Percentiles rank a stretch among this genome's conserved stretches.
phyloP scores from a whole-genome alignment of 2,888 invertebrate genomes.

The Pinctada fucata region DNA sequence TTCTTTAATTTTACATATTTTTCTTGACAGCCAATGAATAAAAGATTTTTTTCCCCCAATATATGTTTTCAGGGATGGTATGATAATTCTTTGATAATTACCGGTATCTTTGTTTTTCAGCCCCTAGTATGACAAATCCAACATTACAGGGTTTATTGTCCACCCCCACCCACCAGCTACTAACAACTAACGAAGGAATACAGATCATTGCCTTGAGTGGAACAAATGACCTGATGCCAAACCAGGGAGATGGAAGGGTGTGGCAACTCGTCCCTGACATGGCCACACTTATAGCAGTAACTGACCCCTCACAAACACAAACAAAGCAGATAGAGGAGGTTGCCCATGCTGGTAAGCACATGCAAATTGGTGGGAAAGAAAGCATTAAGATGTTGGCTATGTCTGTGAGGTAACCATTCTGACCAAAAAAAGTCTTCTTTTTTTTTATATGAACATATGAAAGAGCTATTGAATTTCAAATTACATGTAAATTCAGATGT shows the following conservation, averaged over 20 bases:
- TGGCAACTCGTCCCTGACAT: slow-evolving; percentile 69
- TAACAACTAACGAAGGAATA: slow-evolving; percentile 59
- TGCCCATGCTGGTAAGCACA: background rate
- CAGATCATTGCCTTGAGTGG: slow-evolving; percentile 68
- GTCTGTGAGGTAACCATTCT: background rate
- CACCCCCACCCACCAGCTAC: slow-evolving; percentile 51
- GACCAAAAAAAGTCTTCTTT: too few species aligned
- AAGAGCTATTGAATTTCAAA: too few species aligned
- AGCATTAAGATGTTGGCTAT: background rate
- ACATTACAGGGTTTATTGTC: slow-evolving; percentile 69
- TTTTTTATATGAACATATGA: too few species aligned
- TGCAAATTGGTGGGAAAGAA: background rate
- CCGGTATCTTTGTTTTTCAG: slow-evolving; percentile 35
- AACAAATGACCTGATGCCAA: slow-evolving; percentile 57
- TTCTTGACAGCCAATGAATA: too few species aligned
- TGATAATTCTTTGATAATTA: too few species aligned
- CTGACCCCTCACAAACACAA: slow-evolving; percentile 35
- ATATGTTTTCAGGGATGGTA: background rate
- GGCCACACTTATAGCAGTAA: slow-evolving; percentile 65
- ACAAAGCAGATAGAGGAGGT: background rate
- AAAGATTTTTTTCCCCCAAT: too few species aligned
- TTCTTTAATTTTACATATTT: too few species aligned
- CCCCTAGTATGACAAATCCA: slow-evolving; percentile 56
- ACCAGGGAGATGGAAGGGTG: slow-evolving; percentile 52
- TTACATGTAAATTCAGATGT: too few species aligned